Base-by-base conservation (phyloP, 2,888 invertebrate species). In the Chrysopilus asiliformis region DNA sequence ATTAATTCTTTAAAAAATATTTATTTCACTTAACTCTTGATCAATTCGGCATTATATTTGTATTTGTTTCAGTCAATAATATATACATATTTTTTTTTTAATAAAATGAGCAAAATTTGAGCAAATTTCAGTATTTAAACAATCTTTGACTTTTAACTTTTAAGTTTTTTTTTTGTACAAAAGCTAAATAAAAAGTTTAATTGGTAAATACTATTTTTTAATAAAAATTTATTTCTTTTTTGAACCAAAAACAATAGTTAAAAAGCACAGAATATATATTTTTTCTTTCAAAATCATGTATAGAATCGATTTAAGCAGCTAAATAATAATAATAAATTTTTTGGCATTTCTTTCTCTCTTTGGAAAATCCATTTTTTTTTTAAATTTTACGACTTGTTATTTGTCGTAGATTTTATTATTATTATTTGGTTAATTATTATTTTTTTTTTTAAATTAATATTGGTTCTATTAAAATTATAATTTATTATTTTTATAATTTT, bases 381-480 rank as follows among this genome's bases (percentile, higher is more conserved):
- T 15, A 30, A 15, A 15, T 31, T 6, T 22, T 22, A 22, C 10
- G 22, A 22, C 10, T 22, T 22, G 10, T 22, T 8, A 22, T 22
- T 22, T 7, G n/a, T n/a, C n/a, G n/a, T 9, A 4, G 26, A 26
- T 4, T 40, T 33, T 31, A 36, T 13, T 30, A 16, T 26, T 32
- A 40, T 34, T 38, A 35, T 14, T 32, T 43, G 41, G 36, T 39
- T 44, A 29, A 15, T 38, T 34, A 28, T 34, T 32, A 22, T 25
- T 38, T 34, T 49, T 55, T 55, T 57, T 55, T 53, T 57, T 57
- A 53, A 53, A 55, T 52, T 54, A 51, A 56, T 36, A 38, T 31
- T 30, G 14, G 24, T 32, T 29, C 14, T 33, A 17, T 38, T 37
- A 32, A 39, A 26, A 38, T 35, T 31, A 16, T 30, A 26, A 32